A percentile compares a stretch with the other conserved stretches of the same genome.
phyloP scores from a whole-genome alignment of 2,888 invertebrate species.

The Tenthredo livida region DNA sequence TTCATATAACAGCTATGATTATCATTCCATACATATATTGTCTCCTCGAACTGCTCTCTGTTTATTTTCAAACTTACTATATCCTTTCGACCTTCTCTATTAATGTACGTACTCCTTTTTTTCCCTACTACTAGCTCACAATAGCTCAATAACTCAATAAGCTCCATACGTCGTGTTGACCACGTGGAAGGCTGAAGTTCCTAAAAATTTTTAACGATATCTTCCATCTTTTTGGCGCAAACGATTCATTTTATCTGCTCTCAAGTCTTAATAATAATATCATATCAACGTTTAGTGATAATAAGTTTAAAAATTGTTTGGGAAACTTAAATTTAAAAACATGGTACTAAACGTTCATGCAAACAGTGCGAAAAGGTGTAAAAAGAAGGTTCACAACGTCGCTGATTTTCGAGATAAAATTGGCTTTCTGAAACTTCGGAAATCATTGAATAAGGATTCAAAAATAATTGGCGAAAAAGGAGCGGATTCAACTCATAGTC shows the following conservation, averaged over 20 bases:
- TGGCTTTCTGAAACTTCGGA: background rate
- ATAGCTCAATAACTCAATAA: constrained; percentile 4
- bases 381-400: background rate
- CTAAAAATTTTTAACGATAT: background rate
- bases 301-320: background rate
- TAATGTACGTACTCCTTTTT: background rate
- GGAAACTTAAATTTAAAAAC: background rate
- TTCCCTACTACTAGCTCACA: background rate
- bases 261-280: background rate
- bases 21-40: background rate
- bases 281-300: background rate
- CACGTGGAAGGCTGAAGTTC: background rate
- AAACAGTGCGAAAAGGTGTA: background rate
- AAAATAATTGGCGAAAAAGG: background rate
- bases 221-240: background rate
- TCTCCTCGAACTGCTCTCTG: background rate
- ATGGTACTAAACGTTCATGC: background rate
- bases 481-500: background rate
- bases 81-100: background rate
- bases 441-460: background rate
- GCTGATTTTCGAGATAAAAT: background rate
- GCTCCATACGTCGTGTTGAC: background rate
- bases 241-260: background rate
- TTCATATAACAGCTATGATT: background rate
- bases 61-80: constrained; percentile 17